Evolutionary conservation across 2,888 invertebrate genomes (phyloP).

Genomic region (Hirtodrosophila alboralis): DNA sequence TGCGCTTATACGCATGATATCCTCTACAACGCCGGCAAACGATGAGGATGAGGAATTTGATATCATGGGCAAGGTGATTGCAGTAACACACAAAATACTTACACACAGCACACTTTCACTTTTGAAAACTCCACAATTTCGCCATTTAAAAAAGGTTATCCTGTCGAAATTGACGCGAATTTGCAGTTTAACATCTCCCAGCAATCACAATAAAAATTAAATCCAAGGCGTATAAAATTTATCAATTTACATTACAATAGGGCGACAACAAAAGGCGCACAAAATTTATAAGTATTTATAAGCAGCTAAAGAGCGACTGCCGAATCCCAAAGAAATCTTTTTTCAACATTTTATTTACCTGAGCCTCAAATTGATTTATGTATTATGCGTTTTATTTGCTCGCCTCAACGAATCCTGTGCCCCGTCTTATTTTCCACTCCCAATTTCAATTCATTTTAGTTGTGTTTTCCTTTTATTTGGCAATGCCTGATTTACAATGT

Average conservation of each 20-base stretch:
- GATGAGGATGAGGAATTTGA: slow-evolving; percentile 80
- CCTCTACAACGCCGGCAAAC: slow-evolving; percentile 60
- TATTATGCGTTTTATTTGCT: slow-evolving; percentile 51
- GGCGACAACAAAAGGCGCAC: slow-evolving; percentile 54
- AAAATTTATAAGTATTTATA: slow-evolving; percentile 43
- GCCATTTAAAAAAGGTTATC: too few relatives aligned
- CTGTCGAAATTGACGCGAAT: slow-evolving; percentile 2
- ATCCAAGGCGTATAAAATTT: slow-evolving; percentile 28
- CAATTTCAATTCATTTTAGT: slow-evolving; percentile 19
- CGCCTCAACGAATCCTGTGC: slow-evolving; percentile 8
- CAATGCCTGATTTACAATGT: slow-evolving; percentile 65
- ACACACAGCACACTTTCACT: neutral
- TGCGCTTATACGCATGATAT: slow-evolving; percentile 80
- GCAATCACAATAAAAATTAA: slow-evolving; percentile 20
- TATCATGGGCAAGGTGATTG: slow-evolving; percentile 81
- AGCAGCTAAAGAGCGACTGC: slow-evolving; percentile 31
- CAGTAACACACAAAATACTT: slow-evolving; percentile 5
- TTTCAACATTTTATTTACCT: slow-evolving; percentile 35
- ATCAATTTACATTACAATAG: slow-evolving; percentile 61
- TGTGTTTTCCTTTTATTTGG: slow-evolving; percentile 44
- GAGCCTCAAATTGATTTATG: slow-evolving; percentile 75
- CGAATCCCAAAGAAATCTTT: slow-evolving; percentile 30
- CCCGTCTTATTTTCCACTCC: slow-evolving; percentile 8
- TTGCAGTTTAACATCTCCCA: slow-evolving; percentile 11
- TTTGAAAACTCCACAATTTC: neutral